Base-by-base conservation (phyloP, 2,113 vertebrate species). In the Dendrocopos noguchii region DNA sequence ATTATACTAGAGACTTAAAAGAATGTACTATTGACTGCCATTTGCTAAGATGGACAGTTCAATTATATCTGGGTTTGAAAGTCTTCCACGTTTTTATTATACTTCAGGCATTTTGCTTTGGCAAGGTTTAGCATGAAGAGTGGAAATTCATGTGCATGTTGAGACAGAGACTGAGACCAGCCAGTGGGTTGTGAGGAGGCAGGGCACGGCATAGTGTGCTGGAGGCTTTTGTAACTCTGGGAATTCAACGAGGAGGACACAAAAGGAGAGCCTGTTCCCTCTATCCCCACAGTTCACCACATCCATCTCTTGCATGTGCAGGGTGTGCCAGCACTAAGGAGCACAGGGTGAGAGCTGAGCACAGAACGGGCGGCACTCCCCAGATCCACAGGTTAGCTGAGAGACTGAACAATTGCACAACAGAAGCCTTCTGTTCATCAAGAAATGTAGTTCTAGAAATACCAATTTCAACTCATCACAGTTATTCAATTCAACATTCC, bases 71-170 rank as follows among this genome's bases (percentile, higher is more conserved):
- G 72, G 76, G 42, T 87, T 94, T 96, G 91, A 91, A 94, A 93
- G 27, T 74, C 84, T 90, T 91, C 77, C 74, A 91, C 36, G 14
- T 77, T 61, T 96, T 96, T 87, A 79, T 84, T 96, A 55, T 47
- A 29, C 60, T 95, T 75, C 55, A 89, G 79, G 93, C 94, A 87
- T 94, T 80, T 77, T 87, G 59, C 81, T 70, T 88, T 96, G 95
- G 80, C 91, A 68, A 80, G 50, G 52, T 66, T 61, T 53, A 90
- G 70, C 83, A 36, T 0, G 0, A 77, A 50, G 56, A 92, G 46
- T 79, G 80, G 71, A 80, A 96, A 91, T 94, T 63, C 33, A 31
- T 50, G 59, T 64, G 80, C 13, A 34, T 0, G 0, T 39, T 50
- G 70, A 82, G 79, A 78, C 1, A 1, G 60, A 80, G 56, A 36